Conservation (phyloP, 2,797 vertebrate species). For the Smutsia gigantea region DNA sequence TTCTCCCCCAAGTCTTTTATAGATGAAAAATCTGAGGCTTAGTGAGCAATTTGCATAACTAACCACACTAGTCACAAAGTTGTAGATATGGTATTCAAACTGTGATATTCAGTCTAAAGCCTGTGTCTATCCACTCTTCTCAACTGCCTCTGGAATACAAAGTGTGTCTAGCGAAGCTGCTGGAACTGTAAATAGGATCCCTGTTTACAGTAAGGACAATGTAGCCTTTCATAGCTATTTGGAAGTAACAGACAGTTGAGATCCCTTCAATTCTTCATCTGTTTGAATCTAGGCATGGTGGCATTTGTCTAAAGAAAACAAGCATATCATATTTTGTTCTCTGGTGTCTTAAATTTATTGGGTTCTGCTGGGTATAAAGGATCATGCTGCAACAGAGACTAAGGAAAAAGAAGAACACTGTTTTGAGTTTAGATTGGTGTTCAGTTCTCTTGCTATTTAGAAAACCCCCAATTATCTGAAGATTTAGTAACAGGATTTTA, state of each 20-base stretch:
- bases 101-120: not conserved
- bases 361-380: not conserved
- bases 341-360: not conserved
- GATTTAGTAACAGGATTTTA: constrained; percentile 32
- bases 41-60: not conserved
- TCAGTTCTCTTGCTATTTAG: constrained; percentile 33
- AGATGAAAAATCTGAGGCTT: not conserved
- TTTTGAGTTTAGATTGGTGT: not conserved
- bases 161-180: not conserved
- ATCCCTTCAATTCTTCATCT: not conserved
- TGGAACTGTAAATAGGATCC: not conserved
- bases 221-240: not conserved
- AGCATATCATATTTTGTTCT: not conserved
- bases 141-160: not conserved
- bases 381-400: not conserved
- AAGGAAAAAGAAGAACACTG: not conserved
- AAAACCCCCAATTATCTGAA: constrained; percentile 16
- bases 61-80: not conserved
- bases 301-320: not conserved
- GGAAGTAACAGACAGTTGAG: not conserved
- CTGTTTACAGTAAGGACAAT: not conserved
- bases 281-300: not conserved
- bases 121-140: not conserved
- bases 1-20: not conserved
- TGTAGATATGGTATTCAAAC: not conserved